These are phyloP conservation scores for Pandemis corylana DNA, from an alignment of 2,888 invertebrate genomes.

Conservation along the genomic window DNA sequence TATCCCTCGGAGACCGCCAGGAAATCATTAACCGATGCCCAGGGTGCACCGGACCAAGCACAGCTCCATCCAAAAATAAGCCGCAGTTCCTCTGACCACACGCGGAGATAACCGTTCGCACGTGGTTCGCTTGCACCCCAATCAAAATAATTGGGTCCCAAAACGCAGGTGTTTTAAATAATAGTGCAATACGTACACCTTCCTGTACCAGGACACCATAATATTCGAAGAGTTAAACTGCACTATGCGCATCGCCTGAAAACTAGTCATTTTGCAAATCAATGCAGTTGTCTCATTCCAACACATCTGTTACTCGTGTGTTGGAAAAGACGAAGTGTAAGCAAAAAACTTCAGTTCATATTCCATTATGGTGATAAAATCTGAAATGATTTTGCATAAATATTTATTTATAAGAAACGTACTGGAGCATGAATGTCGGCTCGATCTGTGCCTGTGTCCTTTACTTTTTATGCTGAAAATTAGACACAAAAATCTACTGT, in stretches of 20 bases:
- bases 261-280: background rate
- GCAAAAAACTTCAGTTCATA: background rate
- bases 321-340: background rate
- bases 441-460: background rate
- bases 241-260: conserved; percentile 13
- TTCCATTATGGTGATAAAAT: conserved; percentile 5
- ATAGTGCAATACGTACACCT: conserved; percentile 1
- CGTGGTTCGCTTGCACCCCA: too few relatives aligned
- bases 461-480: too few relatives aligned
- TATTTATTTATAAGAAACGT: background rate
- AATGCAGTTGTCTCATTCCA: conserved; percentile 2
- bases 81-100: too few relatives aligned
- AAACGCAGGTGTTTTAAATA: too few relatives aligned
- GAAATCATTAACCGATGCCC: too few relatives aligned
- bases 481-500: too few relatives aligned
- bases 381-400: conserved; percentile 7
- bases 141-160: too few relatives aligned
- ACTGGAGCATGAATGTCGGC: background rate
- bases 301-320: background rate
- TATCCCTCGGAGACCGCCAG: too few relatives aligned
- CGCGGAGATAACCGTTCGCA: too few relatives aligned
- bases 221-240: background rate
- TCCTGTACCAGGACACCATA: conserved; percentile 15
- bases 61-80: too few relatives aligned
- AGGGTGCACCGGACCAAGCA: too few relatives aligned